A percentile compares a stretch with the other conserved stretches of the same genome.
These are phyloP conservation scores for Sebastes oblongus DNA, from an alignment of 2,797 vertebrate genomes.

Conservation along the genomic window DNA sequence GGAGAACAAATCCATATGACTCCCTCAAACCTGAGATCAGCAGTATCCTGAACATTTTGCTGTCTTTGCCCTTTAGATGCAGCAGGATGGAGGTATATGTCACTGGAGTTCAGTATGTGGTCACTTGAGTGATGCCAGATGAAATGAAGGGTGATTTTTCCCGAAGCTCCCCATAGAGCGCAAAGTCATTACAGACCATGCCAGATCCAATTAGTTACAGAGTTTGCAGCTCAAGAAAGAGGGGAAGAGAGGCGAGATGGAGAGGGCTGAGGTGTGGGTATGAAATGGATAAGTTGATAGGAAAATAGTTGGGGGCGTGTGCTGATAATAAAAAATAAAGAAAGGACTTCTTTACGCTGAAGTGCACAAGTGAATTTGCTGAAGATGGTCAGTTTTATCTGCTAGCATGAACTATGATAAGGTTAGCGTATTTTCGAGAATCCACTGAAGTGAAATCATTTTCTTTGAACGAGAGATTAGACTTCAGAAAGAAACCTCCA, in stretches of 20 bases:
- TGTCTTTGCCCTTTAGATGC: conserved; percentile 40
- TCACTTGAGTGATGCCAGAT: conserved; percentile 76
- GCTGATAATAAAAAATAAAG: conserved; percentile 54
- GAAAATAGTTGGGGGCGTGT: conserved; percentile 45
- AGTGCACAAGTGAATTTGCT: conserved; percentile 59
- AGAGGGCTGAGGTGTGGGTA: conserved; percentile 43
- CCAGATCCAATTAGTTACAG: conserved; percentile 82
- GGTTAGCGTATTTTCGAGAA: conserved; percentile 70
- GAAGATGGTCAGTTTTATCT: conserved; percentile 78
- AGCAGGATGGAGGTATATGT: conserved; percentile 42
- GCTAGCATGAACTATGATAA: conserved; percentile 65
- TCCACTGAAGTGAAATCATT: conserved; percentile 78
- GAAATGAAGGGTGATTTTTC: conserved; percentile 78
- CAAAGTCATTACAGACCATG: conserved; percentile 79
- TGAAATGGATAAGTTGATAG: conserved; percentile 64
- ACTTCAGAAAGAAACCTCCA: conserved; percentile 70
- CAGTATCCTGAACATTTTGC: conserved; percentile 41
- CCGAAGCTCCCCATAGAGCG: conserved; percentile 70
- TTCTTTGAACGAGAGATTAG: conserved; percentile 74
- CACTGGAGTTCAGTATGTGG: conserved; percentile 62
- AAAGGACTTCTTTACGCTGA: conserved; percentile 50
- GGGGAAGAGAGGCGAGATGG: conserved; percentile 50
- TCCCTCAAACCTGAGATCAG: conserved; percentile 45
- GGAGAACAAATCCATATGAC: conserved; percentile 5
- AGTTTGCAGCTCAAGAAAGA: conserved; percentile 70